Percentiles rank a stretch among this genome's conserved stretches.
Conservation (phyloP, 2,888 invertebrate species). For the Pseudoips prasinana region DNA sequence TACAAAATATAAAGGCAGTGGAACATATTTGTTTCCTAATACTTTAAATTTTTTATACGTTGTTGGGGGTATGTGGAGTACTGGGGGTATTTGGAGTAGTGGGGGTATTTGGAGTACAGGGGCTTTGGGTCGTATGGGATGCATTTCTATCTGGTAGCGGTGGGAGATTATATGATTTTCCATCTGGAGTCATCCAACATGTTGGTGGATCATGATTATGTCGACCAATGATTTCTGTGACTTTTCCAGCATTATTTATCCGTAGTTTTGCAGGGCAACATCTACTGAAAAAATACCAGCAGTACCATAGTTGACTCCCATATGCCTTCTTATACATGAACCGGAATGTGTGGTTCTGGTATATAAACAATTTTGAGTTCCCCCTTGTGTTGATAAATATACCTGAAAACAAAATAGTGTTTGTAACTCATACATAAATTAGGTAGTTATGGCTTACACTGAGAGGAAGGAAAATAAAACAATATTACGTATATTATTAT, state of each 20-base stretch:
- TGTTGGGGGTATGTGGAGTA: slow-evolving; percentile 6
- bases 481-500: slow-evolving; percentile 4
- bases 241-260: slow-evolving; percentile 71
- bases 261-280: slow-evolving; percentile 74
- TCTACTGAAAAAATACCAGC: slow-evolving; percentile 77
- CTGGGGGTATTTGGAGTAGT: slow-evolving; percentile 1
- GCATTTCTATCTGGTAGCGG: slow-evolving; percentile 46
- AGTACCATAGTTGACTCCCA: slow-evolving; percentile 78
- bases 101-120: slow-evolving; percentile 1
- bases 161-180: slow-evolving; percentile 70
- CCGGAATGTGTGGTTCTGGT: slow-evolving; percentile 76
- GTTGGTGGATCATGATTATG: slow-evolving; percentile 77
- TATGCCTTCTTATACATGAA: slow-evolving; percentile 79
- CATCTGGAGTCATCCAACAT: slow-evolving; percentile 77
- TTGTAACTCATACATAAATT: slow-evolving; percentile 25
- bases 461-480: slow-evolving; percentile 48
- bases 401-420: slow-evolving; percentile 58
- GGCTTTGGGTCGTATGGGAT: background rate
- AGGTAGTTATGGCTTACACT: slow-evolving; percentile 6
- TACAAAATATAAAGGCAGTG: slow-evolving; percentile 36
- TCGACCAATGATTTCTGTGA: slow-evolving; percentile 71
- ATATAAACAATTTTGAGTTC: slow-evolving; percentile 75
- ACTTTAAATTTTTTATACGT: slow-evolving; percentile 40
- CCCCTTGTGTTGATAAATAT: slow-evolving; percentile 77
- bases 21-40: slow-evolving; percentile 34